Evolutionary conservation across 2,113 vertebrate genomes (phyloP).

Genomic region (Caranx melampygus): DNA sequence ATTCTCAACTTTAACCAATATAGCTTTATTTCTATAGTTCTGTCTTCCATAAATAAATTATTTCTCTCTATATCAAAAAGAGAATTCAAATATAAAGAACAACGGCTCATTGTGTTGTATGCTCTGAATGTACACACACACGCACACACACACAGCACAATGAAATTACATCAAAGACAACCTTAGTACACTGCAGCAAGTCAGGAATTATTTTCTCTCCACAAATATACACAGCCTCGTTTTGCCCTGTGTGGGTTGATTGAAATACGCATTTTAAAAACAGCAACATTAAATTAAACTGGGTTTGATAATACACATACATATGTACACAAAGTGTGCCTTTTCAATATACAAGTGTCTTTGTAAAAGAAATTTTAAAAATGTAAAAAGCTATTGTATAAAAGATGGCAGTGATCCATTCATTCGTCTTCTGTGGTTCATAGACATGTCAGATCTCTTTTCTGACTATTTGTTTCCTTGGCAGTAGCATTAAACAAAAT

Average conservation of each 20-base stretch:
- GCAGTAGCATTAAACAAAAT: conserved; percentile 74
- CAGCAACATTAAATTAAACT: conserved; percentile 82
- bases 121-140: conserved; percentile 30
- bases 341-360: conserved; percentile 88
- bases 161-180: conserved; percentile 84
- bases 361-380: conserved; percentile 86
- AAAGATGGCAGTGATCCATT: conserved; percentile 94
- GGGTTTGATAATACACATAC: conserved; percentile 79
- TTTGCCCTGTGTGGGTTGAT: conserved; percentile 74
- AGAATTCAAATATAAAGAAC: conserved; percentile 84
- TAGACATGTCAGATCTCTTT: conserved; percentile 81
- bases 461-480: conserved; percentile 71
- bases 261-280: conserved; percentile 80
- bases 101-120: conserved; percentile 66
- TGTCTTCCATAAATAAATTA: conserved; percentile 90
- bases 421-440: conserved; percentile 86
- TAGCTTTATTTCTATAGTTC: conserved; percentile 83
- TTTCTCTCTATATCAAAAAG: conserved; percentile 89
- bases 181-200: conserved; percentile 85
- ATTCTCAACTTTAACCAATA: conserved; percentile 82
- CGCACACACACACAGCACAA: conserved; percentile 33
- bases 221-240: conserved; percentile 88
- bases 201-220: conserved; percentile 87
- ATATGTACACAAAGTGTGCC: conserved; percentile 84
- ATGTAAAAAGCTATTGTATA: conserved; percentile 90